Percentiles rank a stretch among this genome's conserved stretches.
phyloP scores from a whole-genome alignment of 92 coral and sea anemone species.

The Micromussa lordhowensis region DNA sequence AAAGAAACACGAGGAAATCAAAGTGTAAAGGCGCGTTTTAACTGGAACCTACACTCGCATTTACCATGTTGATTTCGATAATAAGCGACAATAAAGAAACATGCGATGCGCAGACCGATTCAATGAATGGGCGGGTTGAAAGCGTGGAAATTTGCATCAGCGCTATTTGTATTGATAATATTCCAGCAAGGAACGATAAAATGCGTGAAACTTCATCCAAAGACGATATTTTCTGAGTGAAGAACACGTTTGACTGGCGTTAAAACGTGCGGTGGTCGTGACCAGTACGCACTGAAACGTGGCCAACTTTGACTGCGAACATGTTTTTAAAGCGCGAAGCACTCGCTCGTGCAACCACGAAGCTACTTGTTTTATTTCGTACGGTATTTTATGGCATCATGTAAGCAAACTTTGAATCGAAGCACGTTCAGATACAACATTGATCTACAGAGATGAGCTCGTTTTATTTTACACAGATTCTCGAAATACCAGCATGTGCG shows the following conservation, averaged over 20 bases:
- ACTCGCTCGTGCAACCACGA: slow-evolving; percentile 1
- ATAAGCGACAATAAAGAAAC: slow-evolving; percentile 13
- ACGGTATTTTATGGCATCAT: neutral
- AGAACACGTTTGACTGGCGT: neutral
- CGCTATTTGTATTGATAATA: slow-evolving; percentile 1
- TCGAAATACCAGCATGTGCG: slow-evolving; percentile 21
- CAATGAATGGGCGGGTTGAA: slow-evolving; percentile 39
- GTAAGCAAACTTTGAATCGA: neutral
- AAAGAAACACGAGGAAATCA: neutral
- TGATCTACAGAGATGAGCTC: neutral
- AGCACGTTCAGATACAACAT: neutral
- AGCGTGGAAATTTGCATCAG: slow-evolving; percentile 15
- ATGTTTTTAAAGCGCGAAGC: neutral
- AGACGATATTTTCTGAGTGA: neutral
- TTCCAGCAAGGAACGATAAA: neutral
- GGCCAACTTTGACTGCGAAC: neutral
- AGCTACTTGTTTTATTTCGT: neutral
- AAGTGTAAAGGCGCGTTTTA: neutral
- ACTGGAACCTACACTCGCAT: neutral
- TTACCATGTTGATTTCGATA: neutral
- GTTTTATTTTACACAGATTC: slow-evolving; percentile 14
- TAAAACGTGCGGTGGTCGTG: neutral
- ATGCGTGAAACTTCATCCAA: neutral
- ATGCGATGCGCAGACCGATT: neutral
- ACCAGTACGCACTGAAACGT: neutral